Evolutionary conservation across 2,113 vertebrate species (phyloP), one percentile per base, ranked within the genome.

Genomic region (Gnathonemus longibarbis): DNA sequence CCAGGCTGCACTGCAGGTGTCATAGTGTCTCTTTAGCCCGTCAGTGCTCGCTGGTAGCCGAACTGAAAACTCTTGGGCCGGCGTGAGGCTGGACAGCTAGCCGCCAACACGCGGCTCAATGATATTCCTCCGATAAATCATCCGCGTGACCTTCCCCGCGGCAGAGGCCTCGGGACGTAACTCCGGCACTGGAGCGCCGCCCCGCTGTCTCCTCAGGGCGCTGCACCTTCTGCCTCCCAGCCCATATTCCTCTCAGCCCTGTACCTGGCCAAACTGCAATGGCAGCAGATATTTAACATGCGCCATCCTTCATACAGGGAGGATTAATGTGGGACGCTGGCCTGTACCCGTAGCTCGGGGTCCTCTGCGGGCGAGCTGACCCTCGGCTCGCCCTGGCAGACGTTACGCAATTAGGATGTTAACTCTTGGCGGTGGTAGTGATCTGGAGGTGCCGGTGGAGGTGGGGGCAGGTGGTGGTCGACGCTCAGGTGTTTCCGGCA

Each of bases 231-330:
- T 93, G 94, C 62, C 84, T 80, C 58, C 35, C 66, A 35, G 5
- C 42, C 46, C 42, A 17, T 52, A 88, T 53, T 80, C 8, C 58
- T 88, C 89, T 39, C 35, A 13, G 50, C 42, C 8, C 62, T 95
- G 94, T 96, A 97, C 96, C 96, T 97, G 96, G 96, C 95, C 85
- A 94, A 95, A 95, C 95, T 94, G 95, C 96, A 96, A 96, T 97
- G 95, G 96, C 97, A 96, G 96, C 97, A 96, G 96, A 98, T 95
- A 96, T 97, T 97, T 97, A 97, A 97, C 97, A 97, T 98, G 97
- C 97, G 97, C 97, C 97, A 97, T 97, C 97, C 96, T 97, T 97
- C 97, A 97, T 97, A 97, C 97, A 96, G 97, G 97, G 97, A 97
- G 97, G 97, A 98, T 97, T 97, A 96, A 97, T 97, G 97, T 96